Conservation (phyloP, 2,797 vertebrate species). For the Enteromius thamalakanensis region DNA sequence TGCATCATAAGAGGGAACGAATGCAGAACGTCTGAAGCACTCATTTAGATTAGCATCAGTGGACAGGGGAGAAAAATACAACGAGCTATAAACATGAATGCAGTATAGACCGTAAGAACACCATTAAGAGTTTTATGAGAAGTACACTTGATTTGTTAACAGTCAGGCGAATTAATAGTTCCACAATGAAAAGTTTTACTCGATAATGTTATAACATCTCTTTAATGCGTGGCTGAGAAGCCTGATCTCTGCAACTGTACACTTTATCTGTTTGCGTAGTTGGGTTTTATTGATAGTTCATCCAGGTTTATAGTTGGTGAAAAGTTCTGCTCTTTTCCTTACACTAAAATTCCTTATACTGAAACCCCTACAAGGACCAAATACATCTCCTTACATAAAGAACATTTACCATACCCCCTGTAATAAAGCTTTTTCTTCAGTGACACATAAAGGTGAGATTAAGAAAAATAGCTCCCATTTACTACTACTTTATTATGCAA, state of each 20-base stretch:
- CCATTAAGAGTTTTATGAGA: not conserved
- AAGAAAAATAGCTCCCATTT: not conserved
- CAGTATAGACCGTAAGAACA: not conserved
- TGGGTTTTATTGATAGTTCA: conserved; percentile 15
- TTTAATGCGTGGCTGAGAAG: not conserved
- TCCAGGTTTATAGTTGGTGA: conserved; percentile 4
- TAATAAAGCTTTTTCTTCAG: not conserved
- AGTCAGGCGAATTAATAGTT: not conserved
- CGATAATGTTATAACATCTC: not conserved
- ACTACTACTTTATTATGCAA: not conserved
- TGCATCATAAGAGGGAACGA: not conserved
- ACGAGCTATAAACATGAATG: not conserved
- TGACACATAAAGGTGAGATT: not conserved
- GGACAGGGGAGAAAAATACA: not conserved
- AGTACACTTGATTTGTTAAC: not conserved
- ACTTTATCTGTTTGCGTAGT: not conserved
- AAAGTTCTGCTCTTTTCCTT: conserved; percentile 6
- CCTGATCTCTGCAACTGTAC: conserved; percentile 5
- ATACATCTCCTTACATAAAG: no score
- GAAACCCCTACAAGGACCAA: no score
- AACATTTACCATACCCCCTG: not conserved
- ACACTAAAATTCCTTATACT: not conserved
- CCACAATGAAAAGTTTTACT: not conserved
- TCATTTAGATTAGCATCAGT: conserved; percentile 1
- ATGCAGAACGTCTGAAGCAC: conserved; percentile 13